Conservation (phyloP, 1,140 invertebrate species). For the Oedothorax gibbosus region DNA sequence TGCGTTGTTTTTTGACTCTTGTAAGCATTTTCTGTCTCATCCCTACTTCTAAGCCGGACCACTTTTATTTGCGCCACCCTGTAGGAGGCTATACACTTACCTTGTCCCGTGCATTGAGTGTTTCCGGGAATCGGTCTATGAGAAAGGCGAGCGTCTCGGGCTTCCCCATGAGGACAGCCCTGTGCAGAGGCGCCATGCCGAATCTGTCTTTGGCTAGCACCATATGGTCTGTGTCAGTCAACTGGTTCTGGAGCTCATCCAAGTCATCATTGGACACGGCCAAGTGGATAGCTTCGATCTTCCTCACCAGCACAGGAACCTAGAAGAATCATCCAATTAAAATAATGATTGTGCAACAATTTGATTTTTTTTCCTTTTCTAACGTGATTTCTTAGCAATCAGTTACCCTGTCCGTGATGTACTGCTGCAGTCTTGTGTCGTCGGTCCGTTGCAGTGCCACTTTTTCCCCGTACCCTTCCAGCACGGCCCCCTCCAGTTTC, state of each 20-base stretch:
- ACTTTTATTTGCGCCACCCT: too few relatives aligned
- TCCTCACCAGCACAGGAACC: slow-evolving; percentile 84
- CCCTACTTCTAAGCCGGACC: too few relatives aligned
- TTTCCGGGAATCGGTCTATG: slow-evolving; percentile 76
- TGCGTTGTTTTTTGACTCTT: too few relatives aligned
- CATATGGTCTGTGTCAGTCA: slow-evolving; percentile 71
- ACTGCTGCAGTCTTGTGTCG: slow-evolving; percentile 78
- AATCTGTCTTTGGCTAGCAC: slow-evolving; percentile 79
- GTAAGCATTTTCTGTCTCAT: too few relatives aligned
- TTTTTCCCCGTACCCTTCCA: slow-evolving; percentile 83
- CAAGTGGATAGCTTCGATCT: slow-evolving; percentile 63
- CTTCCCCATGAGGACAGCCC: slow-evolving; percentile 85
- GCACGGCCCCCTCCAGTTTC: slow-evolving; percentile 84
- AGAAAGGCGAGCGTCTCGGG: slow-evolving; percentile 80
- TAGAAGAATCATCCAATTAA: slow-evolving; percentile 66
- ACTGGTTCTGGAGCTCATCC: slow-evolving; percentile 58
- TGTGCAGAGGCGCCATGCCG: slow-evolving; percentile 73
- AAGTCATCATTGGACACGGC: slow-evolving; percentile 64
- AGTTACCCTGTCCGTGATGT: slow-evolving; percentile 73
- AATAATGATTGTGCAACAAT: too few relatives aligned
- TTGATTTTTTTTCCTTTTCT: too few relatives aligned
- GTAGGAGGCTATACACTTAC: too few relatives aligned
- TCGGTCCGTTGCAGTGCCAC: slow-evolving; percentile 71
- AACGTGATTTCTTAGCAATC: too few relatives aligned
- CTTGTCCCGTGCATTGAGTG: slow-evolving; percentile 76